Evolutionary conservation across 2,113 vertebrate genomes (phyloP).

Genomic region (Dromas ardeola): DNA sequence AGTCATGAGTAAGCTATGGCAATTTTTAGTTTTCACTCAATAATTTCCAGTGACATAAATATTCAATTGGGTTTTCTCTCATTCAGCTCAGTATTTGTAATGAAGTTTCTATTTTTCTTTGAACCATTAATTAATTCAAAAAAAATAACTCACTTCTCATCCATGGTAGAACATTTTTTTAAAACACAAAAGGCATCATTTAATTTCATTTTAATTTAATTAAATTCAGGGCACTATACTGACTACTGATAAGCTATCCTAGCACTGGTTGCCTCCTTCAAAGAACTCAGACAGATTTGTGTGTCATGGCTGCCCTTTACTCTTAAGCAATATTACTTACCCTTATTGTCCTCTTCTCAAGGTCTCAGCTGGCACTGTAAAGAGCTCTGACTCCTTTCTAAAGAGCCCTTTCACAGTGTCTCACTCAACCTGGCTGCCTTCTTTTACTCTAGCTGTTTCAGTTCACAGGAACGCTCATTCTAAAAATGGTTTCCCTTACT

Average conservation of each 20-base stretch:
- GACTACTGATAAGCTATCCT: not conserved
- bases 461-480: not conserved
- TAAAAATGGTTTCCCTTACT: not conserved
- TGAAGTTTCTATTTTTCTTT: not conserved
- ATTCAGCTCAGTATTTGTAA: not conserved
- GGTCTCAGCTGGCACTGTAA: not conserved
- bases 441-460: not conserved
- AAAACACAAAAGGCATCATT: not conserved
- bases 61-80: not conserved
- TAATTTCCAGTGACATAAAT: not conserved
- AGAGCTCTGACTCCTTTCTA: not conserved
- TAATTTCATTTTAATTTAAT: not conserved
- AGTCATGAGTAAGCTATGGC: not conserved
- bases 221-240: not conserved
- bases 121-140: not conserved
- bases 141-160: not conserved
- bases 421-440: not conserved
- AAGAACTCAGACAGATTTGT: not conserved
- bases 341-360: not conserved
- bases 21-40: constrained; percentile 5
- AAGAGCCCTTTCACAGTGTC: not conserved
- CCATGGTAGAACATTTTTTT: not conserved
- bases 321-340: not conserved
- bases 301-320: not conserved
- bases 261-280: not conserved